Evolutionary conservation across 2,888 invertebrate species (phyloP).

Genomic region (Embidobia sp.): DNA sequence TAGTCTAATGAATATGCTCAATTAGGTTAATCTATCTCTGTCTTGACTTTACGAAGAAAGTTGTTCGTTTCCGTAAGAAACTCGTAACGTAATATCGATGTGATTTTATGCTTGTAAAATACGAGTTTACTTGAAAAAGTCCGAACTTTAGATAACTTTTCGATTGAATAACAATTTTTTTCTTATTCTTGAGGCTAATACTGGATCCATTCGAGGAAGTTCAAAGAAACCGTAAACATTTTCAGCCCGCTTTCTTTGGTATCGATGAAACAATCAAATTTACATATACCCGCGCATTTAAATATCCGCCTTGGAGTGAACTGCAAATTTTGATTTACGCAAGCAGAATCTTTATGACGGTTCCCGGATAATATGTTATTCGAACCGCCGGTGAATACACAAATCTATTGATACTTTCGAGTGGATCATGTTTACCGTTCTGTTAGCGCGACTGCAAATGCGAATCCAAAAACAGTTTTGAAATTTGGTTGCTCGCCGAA

Average conservation of each 20-base stretch:
- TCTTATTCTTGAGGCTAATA: slow-evolving; percentile 29
- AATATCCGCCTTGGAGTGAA: too few relatives aligned
- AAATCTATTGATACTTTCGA: slow-evolving; percentile 12
- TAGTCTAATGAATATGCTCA: slow-evolving; percentile 46
- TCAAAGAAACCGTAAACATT: too few relatives aligned
- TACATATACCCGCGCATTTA: too few relatives aligned
- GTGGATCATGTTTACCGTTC: background rate
- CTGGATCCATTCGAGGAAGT: too few relatives aligned
- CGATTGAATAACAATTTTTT: slow-evolving; percentile 37
- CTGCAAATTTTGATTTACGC: too few relatives aligned
- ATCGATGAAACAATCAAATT: too few relatives aligned
- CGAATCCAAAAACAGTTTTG: background rate
- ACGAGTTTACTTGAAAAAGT: slow-evolving; percentile 24
- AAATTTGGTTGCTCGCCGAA: slow-evolving; percentile 4
- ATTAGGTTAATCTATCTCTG: slow-evolving; percentile 56
- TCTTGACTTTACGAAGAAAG: slow-evolving; percentile 45
- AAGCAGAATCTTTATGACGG: too few relatives aligned
- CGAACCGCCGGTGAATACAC: background rate
- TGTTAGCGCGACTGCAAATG: slow-evolving; percentile 25
- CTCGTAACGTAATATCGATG: slow-evolving; percentile 57
- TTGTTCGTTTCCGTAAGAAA: slow-evolving; percentile 45
- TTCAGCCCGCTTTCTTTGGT: too few relatives aligned
- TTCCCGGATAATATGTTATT: too few relatives aligned
- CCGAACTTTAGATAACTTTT: slow-evolving; percentile 22
- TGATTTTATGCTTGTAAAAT: slow-evolving; percentile 53